Evolutionary conservation across 2,888 invertebrate genomes (phyloP).

Genomic region (Sussaba pulchella): DNA sequence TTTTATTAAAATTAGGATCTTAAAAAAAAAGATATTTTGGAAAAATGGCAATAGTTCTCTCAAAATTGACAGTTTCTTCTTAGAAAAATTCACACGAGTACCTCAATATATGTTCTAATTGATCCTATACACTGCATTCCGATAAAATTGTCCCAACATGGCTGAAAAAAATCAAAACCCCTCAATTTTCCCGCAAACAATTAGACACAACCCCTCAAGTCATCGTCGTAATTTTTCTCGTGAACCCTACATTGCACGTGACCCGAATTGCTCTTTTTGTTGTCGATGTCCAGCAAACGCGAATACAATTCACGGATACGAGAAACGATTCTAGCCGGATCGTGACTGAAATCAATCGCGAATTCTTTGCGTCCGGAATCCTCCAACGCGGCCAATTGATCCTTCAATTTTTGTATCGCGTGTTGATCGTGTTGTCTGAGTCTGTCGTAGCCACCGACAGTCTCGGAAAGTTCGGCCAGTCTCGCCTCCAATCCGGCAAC

Average conservation of each 20-base stretch:
- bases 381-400: slow-evolving; percentile 80
- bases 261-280: slow-evolving; percentile 80
- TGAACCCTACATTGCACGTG: slow-evolving; percentile 83
- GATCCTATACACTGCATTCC: no score
- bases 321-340: slow-evolving; percentile 62
- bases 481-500: slow-evolving; percentile 91
- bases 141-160: no score
- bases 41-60: no score
- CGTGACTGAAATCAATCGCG: slow-evolving; percentile 71
- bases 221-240: no score
- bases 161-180: no score
- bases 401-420: slow-evolving; percentile 89
- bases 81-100: no score
- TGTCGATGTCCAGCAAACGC: slow-evolving; percentile 83
- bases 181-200: no score
- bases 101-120: no score
- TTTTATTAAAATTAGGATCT: no score
- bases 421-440: slow-evolving; percentile 90
- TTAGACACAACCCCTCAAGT: no score
- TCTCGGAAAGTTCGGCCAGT: slow-evolving; percentile 91
- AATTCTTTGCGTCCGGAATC: slow-evolving; percentile 73
- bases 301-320: slow-evolving; percentile 84
- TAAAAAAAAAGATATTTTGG: no score
- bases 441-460: slow-evolving; percentile 92
- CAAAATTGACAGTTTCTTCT: no score